Base-by-base conservation (phyloP, 2,888 invertebrate genomes). In the Gisinianus flammeolus region DNA sequence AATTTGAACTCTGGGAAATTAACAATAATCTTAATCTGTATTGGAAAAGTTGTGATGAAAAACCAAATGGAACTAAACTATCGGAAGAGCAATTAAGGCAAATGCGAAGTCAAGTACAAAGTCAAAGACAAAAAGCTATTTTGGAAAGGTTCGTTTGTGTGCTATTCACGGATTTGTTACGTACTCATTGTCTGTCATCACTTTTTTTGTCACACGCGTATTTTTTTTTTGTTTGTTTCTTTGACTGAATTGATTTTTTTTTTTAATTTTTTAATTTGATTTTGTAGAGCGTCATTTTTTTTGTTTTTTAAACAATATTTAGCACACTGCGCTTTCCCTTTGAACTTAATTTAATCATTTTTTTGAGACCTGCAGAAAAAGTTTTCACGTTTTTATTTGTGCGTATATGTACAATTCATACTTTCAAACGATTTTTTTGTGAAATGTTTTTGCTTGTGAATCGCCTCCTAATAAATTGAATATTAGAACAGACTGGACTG, bases 21-120 rank as follows among this genome's bases (percentile, higher is more conserved):
- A 35, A 35, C n/a, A 35, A 35, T 35, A 8, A 35, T 35, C 35
- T 35, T 35, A 35, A 35, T 35, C 35, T 35, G 6, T 35, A 35
- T n/a, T n/a, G 35, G 35, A 31, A 31, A 31, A 24, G 30, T 79
- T 76, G 78, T 66, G 76, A 78, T 69, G 73, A 78, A 67, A 78
- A 76, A 30, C 33, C 69, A 56, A 70, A 90, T 87, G 93, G 93
- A 88, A 12, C 35, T 8, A 91, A 91, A 87, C 89, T 93, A 86
- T 92, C 93, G 88, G 93, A 93, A 88, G 92, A 92, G 87, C 93
- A 93, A 88, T 91, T 93, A 88, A 92, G 92, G 85, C 92, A 92
- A 89, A 93, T 93, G 93, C 90, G 93, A 87, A 90, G 91, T 86
- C 92, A 93, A 88, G 93, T 93, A 87, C 90, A 91, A 88, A 91